Evolutionary conservation across 2,888 invertebrate species (phyloP).

Genomic region (Ectemnius cavifrons): DNA sequence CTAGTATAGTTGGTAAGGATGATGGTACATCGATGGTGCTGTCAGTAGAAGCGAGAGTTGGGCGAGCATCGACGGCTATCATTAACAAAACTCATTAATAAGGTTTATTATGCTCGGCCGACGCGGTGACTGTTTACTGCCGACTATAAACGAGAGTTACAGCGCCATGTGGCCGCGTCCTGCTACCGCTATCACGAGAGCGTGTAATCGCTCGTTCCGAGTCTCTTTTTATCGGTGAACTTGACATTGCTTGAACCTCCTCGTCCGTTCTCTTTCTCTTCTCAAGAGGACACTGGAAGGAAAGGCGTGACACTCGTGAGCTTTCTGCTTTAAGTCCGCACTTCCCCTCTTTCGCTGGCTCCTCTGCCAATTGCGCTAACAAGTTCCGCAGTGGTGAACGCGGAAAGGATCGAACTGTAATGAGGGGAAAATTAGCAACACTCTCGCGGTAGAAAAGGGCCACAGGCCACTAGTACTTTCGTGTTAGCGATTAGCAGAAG

Average conservation of each 20-base stretch:
- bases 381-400: slow-evolving; percentile 30
- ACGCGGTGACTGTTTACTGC: slow-evolving; percentile 33
- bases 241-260: slow-evolving; percentile 42
- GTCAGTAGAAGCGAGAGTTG: no score
- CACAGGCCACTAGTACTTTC: slow-evolving; percentile 49
- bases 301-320: slow-evolving; percentile 34
- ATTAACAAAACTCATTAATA: slow-evolving; percentile 45
- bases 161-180: background rate
- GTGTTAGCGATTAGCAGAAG: slow-evolving; percentile 60
- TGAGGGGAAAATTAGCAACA: slow-evolving; percentile 63
- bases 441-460: slow-evolving; percentile 22
- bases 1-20: no score
- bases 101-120: slow-evolving; percentile 30
- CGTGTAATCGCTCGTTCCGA: slow-evolving; percentile 25
- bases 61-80: slow-evolving; percentile 8
- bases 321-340: slow-evolving; percentile 44
- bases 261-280: no score
- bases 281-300: slow-evolving; percentile 8
- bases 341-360: slow-evolving; percentile 18
- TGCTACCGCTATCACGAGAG: slow-evolving; percentile 22
- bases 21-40: no score
- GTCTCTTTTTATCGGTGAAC: slow-evolving; percentile 39
- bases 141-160: slow-evolving; percentile 32
- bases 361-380: slow-evolving; percentile 36
- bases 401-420: slow-evolving; percentile 61